Percentiles rank a stretch among this genome's conserved stretches.
Evolutionary conservation across 2,888 invertebrate genomes (phyloP).

Genomic region (Cenopis cana): DNA sequence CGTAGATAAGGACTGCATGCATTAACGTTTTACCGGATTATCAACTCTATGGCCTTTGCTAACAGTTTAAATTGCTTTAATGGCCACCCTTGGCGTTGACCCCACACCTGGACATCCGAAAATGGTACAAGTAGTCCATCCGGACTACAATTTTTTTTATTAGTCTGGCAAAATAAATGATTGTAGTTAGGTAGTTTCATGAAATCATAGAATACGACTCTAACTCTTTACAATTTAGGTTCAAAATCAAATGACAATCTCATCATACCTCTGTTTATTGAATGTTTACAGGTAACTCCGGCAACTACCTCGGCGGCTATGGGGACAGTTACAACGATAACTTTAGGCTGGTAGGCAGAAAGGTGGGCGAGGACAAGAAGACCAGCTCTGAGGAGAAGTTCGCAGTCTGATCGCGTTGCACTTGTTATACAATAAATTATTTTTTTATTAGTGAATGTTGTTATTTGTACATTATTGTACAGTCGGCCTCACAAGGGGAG

Average conservation of each 20-base stretch:
- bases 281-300: slow-evolving; percentile 51
- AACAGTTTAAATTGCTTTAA: too few species aligned
- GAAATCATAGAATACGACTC: background rate
- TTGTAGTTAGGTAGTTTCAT: background rate
- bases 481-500: too few species aligned
- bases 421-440: slow-evolving; percentile 34
- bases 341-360: slow-evolving; percentile 65
- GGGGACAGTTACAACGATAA: slow-evolving; percentile 68
- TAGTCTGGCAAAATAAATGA: too few species aligned
- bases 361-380: slow-evolving; percentile 65
- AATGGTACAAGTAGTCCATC: too few species aligned
- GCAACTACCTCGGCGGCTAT: slow-evolving; percentile 68
- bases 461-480: background rate
- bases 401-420: background rate
- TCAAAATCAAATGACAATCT: background rate
- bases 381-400: slow-evolving; percentile 52
- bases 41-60: too few species aligned
- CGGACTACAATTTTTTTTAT: too few species aligned
- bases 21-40: too few species aligned
- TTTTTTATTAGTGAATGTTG: background rate
- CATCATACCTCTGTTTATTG: background rate
- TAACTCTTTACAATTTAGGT: background rate
- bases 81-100: too few species aligned
- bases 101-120: too few species aligned
- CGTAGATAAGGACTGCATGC: too few species aligned